A percentile compares a stretch with the other conserved stretches of the same genome.
Evolutionary conservation across 1,140 invertebrate genomes (phyloP).

Genomic region (Ceratosolen fusciceps): DNA sequence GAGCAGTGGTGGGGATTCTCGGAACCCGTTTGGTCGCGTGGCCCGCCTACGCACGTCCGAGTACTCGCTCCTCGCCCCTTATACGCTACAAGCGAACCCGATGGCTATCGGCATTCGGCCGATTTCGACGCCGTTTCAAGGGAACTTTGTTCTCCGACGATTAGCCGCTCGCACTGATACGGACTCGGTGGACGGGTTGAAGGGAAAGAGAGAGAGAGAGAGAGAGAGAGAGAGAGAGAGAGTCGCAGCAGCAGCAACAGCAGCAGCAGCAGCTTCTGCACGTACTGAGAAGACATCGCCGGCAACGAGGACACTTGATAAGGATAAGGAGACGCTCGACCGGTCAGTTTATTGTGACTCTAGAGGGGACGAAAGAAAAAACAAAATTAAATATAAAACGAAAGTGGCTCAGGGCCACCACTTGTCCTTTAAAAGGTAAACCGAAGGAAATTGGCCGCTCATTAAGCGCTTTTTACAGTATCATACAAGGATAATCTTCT

Average conservation of each 20-base stretch:
- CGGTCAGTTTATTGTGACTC: too few relatives aligned
- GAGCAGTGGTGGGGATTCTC: neutral
- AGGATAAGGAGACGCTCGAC: too few relatives aligned
- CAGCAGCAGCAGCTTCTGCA: too few relatives aligned
- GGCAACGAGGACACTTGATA: too few relatives aligned
- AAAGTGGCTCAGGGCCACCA: too few relatives aligned
- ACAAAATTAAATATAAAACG: too few relatives aligned
- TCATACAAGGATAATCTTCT: too few relatives aligned
- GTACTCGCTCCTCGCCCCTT: conserved; percentile 29
- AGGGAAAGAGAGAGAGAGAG: neutral
- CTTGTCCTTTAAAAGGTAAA: too few relatives aligned
- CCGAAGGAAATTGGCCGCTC: too few relatives aligned
- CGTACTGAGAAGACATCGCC: too few relatives aligned
- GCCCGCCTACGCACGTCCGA: conserved; percentile 43
- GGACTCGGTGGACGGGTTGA: neutral
- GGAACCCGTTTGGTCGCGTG: conserved; percentile 48
- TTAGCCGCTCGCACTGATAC: neutral
- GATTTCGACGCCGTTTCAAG: neutral
- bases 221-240: neutral
- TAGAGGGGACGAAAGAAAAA: too few relatives aligned
- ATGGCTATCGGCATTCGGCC: neutral
- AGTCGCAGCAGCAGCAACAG: neutral
- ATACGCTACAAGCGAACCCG: neutral
- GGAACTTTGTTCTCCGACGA: neutral
- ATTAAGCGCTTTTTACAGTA: too few relatives aligned